A percentile compares a stretch with the other conserved stretches of the same genome.
phyloP scores from a whole-genome alignment of 2,113 vertebrate genomes.

The Scomber japonicus region DNA sequence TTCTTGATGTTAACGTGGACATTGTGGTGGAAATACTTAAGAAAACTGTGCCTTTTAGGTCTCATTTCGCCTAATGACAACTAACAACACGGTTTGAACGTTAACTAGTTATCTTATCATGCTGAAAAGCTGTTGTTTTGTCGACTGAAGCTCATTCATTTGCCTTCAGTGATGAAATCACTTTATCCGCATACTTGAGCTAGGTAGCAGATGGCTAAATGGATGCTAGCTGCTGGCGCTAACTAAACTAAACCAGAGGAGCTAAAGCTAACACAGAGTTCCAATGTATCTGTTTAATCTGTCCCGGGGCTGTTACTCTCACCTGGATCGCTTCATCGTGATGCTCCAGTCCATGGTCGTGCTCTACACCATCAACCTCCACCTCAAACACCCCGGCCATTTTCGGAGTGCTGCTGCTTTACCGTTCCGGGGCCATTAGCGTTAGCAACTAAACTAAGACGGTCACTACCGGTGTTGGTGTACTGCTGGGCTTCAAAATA shows the following conservation, averaged over 20 bases:
- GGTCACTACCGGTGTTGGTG: constrained; percentile 47
- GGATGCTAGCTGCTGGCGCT: constrained; percentile 41
- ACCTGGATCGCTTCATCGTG: constrained; percentile 80
- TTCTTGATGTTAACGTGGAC: neutral
- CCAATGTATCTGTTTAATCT: neutral
- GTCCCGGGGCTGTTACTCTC: neutral
- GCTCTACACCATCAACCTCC: constrained; percentile 87
- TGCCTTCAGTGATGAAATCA: neutral
- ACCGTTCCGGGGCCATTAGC: constrained; percentile 74
- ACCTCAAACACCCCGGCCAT: constrained; percentile 90
- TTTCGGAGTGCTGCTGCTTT: constrained; percentile 77
- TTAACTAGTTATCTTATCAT: constrained; percentile 6
- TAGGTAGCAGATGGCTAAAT: constrained; percentile 28
- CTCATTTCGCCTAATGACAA: neutral
- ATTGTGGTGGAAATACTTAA: accelerated
- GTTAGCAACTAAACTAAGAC: constrained; percentile 28
- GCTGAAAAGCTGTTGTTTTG: neutral
- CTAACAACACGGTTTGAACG: neutral
- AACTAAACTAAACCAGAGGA: constrained; percentile 46
- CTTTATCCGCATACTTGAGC: neutral
- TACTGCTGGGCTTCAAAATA: constrained; percentile 56
- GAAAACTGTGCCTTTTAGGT: neutral
- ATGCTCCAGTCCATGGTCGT: constrained; percentile 83
- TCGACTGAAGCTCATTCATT: neutral
- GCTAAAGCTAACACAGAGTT: neutral